A percentile compares a stretch with the other conserved stretches of the same genome.
phyloP scores from a whole-genome alignment of 2,113 vertebrate species.

The Craseonycteris thonglongyai region DNA sequence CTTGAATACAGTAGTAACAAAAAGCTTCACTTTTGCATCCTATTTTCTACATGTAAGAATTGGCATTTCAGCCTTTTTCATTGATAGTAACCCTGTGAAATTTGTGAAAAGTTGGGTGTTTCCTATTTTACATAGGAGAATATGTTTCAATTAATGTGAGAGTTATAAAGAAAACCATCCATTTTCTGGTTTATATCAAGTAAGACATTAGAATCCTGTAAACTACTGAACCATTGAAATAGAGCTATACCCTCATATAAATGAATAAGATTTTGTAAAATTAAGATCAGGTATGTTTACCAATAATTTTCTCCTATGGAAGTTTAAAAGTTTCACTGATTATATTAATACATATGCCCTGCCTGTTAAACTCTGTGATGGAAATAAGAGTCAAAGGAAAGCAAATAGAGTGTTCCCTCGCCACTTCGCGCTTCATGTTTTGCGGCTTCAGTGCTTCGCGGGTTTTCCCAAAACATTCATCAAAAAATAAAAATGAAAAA shows the following conservation, averaged over 20 bases:
- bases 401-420: too few relatives aligned
- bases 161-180: conserved; percentile 1
- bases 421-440: too few relatives aligned
- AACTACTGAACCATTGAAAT: neutral
- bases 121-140: conserved; percentile 13
- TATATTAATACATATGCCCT: neutral
- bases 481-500: too few relatives aligned
- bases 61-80: conserved; percentile 11
- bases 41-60: neutral
- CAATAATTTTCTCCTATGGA: neutral
- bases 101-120: neutral
- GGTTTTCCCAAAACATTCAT: too few relatives aligned
- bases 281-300: neutral
- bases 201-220: neutral
- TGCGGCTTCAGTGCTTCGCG: too few relatives aligned
- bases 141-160: neutral
- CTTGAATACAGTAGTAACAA: neutral
- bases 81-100: neutral
- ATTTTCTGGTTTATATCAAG: neutral
- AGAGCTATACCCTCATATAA: neutral
- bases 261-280: neutral
- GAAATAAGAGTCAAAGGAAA: conserved; percentile 13
- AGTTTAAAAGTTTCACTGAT: conserved; percentile 2
- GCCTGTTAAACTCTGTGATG: neutral
- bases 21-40: neutral